Evolutionary conservation across 2,113 vertebrate genomes (phyloP).

Genomic region (Seriola dumerili): DNA sequence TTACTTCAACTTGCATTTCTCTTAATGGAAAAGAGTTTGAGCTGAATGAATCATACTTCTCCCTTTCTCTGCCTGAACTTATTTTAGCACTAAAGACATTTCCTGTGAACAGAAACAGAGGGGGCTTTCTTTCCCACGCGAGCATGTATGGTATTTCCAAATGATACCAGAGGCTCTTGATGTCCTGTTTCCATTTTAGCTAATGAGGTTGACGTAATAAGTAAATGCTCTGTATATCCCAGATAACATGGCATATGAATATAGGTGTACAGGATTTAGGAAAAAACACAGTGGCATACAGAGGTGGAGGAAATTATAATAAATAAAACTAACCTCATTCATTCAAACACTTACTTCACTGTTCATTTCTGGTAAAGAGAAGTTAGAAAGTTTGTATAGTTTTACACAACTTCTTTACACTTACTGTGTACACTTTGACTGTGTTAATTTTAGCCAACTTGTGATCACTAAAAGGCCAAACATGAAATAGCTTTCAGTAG

Average conservation of each 20-base stretch:
- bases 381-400: background rate
- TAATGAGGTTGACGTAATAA: slow-evolving; percentile 27
- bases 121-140: slow-evolving; percentile 56
- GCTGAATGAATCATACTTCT: slow-evolving; percentile 42
- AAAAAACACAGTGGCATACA: slow-evolving; percentile 12
- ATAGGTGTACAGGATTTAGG: slow-evolving; percentile 1
- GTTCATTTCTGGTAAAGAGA: slow-evolving; percentile 28
- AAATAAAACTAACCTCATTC: slow-evolving; percentile 4
- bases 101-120: slow-evolving; percentile 60
- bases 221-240: slow-evolving; percentile 2
- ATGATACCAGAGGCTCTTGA: slow-evolving; percentile 36
- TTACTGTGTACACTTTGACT: background rate
- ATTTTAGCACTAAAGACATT: slow-evolving; percentile 55
- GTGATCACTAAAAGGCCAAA: background rate
- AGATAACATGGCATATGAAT: slow-evolving; percentile 18
- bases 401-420: background rate
- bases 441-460: background rate
- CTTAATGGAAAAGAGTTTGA: slow-evolving; percentile 43
- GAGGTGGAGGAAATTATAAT: slow-evolving; percentile 12
- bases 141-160: slow-evolving; percentile 49
- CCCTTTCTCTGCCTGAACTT: slow-evolving; percentile 17
- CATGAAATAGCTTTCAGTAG: background rate
- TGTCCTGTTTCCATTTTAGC: slow-evolving; percentile 46
- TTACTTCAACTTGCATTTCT: background rate
- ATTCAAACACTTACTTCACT: slow-evolving; percentile 25